Base-by-base conservation (phyloP, 2,797 vertebrate species). In the Salarias fasciatus region DNA sequence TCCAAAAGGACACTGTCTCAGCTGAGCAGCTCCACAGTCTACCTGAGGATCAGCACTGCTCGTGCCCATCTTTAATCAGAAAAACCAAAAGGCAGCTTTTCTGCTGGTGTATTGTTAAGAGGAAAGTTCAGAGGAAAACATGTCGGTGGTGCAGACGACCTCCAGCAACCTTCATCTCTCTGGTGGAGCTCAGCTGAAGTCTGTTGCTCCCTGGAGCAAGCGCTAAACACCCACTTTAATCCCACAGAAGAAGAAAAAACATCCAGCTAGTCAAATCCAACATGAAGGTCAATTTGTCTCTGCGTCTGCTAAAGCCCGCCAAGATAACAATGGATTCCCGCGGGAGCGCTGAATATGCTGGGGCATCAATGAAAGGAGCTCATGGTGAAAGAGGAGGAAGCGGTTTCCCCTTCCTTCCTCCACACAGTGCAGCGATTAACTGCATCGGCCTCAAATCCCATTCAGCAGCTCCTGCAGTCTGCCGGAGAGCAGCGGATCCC, bases 251-350 rank as follows among this genome's bases (percentile, higher is more conserved):
- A 29, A 35, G 31, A 46, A 41, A 29, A 42, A 5, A 43, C 45
- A 41, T 6, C 28, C 57, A 11, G 43, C 54, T 47, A 15, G 15
- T 30, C 62, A 53, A 58, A 75, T 80, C 75, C 66, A 2, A 68
- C 63, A 6, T 82, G 83, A 88, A 86, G 88, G 85, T 88, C 79
- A 77, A 62, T 85, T 79, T 66, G 77, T 60, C 63, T 72, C 52
- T 35, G 55, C 47, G 63, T 72, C 52, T 35, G 55, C 47, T 24
- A 24, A 24, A 24, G n/a, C 74, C 51, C 46, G 24, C 63, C 57
- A 18, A 55, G 52, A 54, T 72, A 59, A 65, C 68, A 60, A 55
- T 14, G 33, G 35, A 33, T 44, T 68, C 77, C 55, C 50, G 15
- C 1, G 2, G 46, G 75, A 58, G 30, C 0, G 3, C 59, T 47